Base-by-base conservation (phyloP, 2,888 invertebrate species). In the Calameuta pallipes region DNA sequence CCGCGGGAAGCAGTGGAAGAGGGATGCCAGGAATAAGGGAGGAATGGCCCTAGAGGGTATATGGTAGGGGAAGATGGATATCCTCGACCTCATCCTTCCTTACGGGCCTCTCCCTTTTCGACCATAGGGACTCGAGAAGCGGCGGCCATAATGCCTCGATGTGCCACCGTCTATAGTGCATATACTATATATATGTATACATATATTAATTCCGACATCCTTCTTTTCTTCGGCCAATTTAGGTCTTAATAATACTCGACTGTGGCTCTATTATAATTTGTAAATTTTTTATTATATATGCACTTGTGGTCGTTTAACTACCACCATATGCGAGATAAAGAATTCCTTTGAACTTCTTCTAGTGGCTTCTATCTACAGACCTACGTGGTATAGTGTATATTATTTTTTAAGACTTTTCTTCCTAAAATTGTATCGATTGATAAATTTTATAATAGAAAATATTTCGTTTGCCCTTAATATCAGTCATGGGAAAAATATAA, bases 141-240 rank as follows among this genome's bases (percentile, higher is more conserved):
- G 90, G 89, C 91, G 89, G 91, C 91, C 91, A 91, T 91, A 91
- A 91, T 91, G 90, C 90, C 86, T 87, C 84, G 84, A 89, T 90
- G 87, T 89, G 90, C 87, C 89, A 89, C 80, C 81, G 80, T 80
- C 13, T 80, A 82, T 82, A 56, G 41, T 56, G 41, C 23, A 0
- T 56, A 56, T 56, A 56, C 82, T 80, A 79, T 79, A 76, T 79
- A 79, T 78, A 76, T 79, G 76, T 79, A 69, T 34, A 31, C 74
- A 68, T 76, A 35, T 75, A 75, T 75, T 33, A n/a, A 37, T 73
- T 56, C 76, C 73, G 33, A 70, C 73, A 33, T 35, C 35, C 31
- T 34, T 71, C 68, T 75, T 70, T 77, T 74, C 75, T 84, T 83
- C 85, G 2, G 23, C 9, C 89, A 90, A 90, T 90, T 90, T 89